Evolutionary conservation across 2,888 invertebrate species (phyloP).

Genomic region (Phyllotreta striolata): DNA sequence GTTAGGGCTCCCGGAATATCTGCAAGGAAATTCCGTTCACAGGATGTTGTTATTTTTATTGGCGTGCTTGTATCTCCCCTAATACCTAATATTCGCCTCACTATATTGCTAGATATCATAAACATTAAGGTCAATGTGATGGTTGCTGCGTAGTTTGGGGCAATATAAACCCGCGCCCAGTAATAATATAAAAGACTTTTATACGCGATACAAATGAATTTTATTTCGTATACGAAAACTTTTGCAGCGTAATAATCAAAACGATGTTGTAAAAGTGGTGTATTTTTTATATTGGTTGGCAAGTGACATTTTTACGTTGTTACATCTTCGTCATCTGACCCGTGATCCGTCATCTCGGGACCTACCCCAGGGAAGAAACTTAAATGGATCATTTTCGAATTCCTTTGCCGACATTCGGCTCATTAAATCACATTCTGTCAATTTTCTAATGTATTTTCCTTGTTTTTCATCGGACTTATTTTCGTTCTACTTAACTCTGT

Average conservation of each 20-base stretch:
- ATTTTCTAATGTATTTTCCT: conserved; percentile 27
- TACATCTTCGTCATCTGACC: too few relatives aligned
- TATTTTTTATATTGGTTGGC: too few relatives aligned
- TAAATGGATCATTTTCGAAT: conserved; percentile 4
- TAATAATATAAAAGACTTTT: conserved; percentile 10
- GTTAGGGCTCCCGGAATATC: conserved; percentile 5
- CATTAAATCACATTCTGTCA: conserved; percentile 16
- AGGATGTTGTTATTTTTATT: conserved; percentile 22
- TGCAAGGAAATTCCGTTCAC: conserved; percentile 11
- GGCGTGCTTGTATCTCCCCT: conserved; percentile 16
- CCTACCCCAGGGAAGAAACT: not conserved
- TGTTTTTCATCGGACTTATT: conserved; percentile 27
- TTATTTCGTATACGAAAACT: not conserved
- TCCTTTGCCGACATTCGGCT: not conserved
- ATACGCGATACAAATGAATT: conserved; percentile 5
- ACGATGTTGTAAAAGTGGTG: not conserved
- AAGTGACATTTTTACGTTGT: too few relatives aligned
- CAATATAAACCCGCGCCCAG: conserved; percentile 1
- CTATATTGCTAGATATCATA: conserved; percentile 13
- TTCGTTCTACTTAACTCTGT: conserved; percentile 32
- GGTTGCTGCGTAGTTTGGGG: not conserved
- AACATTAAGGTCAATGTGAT: conserved; percentile 18
- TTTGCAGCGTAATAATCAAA: not conserved
- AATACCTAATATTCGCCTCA: conserved; percentile 19
- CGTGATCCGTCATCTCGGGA: too few relatives aligned